These are phyloP conservation scores for Drosophila imparisetae DNA, from an alignment of 2,888 invertebrate species.

Conservation along the genomic window DNA sequence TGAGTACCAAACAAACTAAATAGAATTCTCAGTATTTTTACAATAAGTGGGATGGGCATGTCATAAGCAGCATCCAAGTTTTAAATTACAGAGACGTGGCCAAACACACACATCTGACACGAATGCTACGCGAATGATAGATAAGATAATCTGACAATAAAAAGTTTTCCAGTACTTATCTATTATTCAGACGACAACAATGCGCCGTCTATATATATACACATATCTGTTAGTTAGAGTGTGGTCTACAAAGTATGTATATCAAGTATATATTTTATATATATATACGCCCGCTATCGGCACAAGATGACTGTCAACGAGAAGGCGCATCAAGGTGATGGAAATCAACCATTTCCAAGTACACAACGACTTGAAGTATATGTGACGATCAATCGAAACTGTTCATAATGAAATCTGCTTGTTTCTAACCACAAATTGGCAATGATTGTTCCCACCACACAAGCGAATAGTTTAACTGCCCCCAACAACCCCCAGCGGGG, in stretches of 20 bases:
- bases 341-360: constrained; percentile 35
- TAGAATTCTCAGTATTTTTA: constrained; percentile 5
- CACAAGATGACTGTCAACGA: constrained; percentile 36
- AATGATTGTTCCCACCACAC: constrained; percentile 15
- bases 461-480: not conserved
- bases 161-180: constrained; percentile 42
- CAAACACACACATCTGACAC: not conserved
- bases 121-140: constrained; percentile 19
- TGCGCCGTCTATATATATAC: constrained; percentile 1
- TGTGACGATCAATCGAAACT: constrained; percentile 24
- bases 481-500: constrained; percentile 4
- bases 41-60: not conserved
- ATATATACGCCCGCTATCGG: constrained; percentile 31
- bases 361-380: constrained; percentile 28
- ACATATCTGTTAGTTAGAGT: not conserved
- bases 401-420: constrained; percentile 34
- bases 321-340: constrained; percentile 46
- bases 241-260: constrained; percentile 1
- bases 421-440: constrained; percentile 39
- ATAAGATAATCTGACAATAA: constrained; percentile 40
- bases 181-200: constrained; percentile 28
- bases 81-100: constrained; percentile 32
- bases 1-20: not conserved
- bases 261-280: constrained; percentile 1
- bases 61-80: constrained; percentile 35